A percentile compares a stretch with the other conserved stretches of the same genome.
phyloP scores from a whole-genome alignment of 1,140 invertebrate genomes.

The Anastrepha obliqua region DNA sequence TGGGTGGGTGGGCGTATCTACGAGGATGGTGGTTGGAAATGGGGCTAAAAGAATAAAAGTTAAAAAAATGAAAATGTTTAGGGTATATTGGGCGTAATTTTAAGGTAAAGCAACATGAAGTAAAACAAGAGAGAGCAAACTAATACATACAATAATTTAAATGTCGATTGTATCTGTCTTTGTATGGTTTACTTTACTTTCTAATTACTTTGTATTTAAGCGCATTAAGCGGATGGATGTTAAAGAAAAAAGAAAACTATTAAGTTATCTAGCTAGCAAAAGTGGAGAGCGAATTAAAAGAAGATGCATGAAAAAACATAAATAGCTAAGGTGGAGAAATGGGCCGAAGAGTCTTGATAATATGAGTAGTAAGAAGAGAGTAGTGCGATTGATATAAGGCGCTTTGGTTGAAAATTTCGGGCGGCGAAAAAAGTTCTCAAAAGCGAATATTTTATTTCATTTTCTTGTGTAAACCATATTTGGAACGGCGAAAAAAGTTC shows the following conservation, averaged over 20 bases:
- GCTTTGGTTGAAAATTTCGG: too few relatives aligned
- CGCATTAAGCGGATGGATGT: neutral
- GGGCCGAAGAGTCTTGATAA: too few relatives aligned
- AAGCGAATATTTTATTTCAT: too few relatives aligned
- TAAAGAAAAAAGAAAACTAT: neutral
- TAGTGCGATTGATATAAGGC: too few relatives aligned
- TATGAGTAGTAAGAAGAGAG: too few relatives aligned
- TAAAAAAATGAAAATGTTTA: constrained; percentile 52
- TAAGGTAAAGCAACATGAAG: constrained; percentile 1
- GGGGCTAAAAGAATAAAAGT: constrained; percentile 2
- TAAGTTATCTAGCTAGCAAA: constrained; percentile 21
- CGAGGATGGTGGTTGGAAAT: neutral
- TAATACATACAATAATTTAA: constrained; percentile 10
- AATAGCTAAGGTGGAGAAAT: too few relatives aligned
- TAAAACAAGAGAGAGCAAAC: constrained; percentile 48
- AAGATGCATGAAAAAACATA: too few relatives aligned
- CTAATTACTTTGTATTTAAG: constrained; percentile 26
- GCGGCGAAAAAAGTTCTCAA: too few relatives aligned
- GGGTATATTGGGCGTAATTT: constrained; percentile 47
- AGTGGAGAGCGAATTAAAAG: too few relatives aligned
- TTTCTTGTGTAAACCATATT: too few relatives aligned
- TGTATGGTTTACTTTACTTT: constrained; percentile 31
- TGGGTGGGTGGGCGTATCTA: constrained; percentile 9
- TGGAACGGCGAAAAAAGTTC: too few relatives aligned
- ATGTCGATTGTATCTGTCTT: neutral